phyloP scores from a whole-genome alignment of 2,888 invertebrate species.

The Aphidoletes aphidimyza region DNA sequence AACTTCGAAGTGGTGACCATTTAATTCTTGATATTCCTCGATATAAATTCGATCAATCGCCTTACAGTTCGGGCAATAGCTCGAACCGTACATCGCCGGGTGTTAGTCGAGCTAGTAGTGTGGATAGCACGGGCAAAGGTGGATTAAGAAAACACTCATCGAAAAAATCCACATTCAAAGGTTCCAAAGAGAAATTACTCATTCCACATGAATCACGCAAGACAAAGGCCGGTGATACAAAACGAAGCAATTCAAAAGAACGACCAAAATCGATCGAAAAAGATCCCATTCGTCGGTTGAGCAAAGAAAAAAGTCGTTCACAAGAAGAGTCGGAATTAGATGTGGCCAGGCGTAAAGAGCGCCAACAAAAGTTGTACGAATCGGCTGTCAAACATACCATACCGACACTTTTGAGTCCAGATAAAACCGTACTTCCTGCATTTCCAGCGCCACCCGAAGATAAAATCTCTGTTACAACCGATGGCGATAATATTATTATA shows the following conservation, averaged over 20 bases:
- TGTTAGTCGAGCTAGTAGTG: slow-evolving; percentile 65
- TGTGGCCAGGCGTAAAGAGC: slow-evolving; percentile 76
- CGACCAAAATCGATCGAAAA: slow-evolving; percentile 77
- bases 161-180: slow-evolving; percentile 54
- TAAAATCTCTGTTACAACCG: slow-evolving; percentile 77
- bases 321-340: slow-evolving; percentile 80
- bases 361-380: slow-evolving; percentile 80
- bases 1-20: slow-evolving; percentile 65
- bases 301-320: slow-evolving; percentile 74
- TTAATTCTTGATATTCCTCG: slow-evolving; percentile 66
- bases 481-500: slow-evolving; percentile 76
- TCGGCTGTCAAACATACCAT: slow-evolving; percentile 80
- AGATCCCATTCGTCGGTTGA: slow-evolving; percentile 65
- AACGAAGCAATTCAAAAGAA: slow-evolving; percentile 69
- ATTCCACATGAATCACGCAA: slow-evolving; percentile 64
- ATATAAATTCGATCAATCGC: slow-evolving; percentile 66
- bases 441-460: slow-evolving; percentile 80
- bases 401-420: slow-evolving; percentile 75
- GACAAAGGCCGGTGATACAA: slow-evolving; percentile 65
- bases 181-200: slow-evolving; percentile 54
- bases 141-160: slow-evolving; percentile 59
- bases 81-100: slow-evolving; percentile 66
- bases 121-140: slow-evolving; percentile 65
- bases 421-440: slow-evolving; percentile 76
- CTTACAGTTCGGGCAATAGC: slow-evolving; percentile 66